Evolutionary conservation across 2,797 vertebrate species (phyloP).

Genomic region (Hylomyscus alleni): DNA sequence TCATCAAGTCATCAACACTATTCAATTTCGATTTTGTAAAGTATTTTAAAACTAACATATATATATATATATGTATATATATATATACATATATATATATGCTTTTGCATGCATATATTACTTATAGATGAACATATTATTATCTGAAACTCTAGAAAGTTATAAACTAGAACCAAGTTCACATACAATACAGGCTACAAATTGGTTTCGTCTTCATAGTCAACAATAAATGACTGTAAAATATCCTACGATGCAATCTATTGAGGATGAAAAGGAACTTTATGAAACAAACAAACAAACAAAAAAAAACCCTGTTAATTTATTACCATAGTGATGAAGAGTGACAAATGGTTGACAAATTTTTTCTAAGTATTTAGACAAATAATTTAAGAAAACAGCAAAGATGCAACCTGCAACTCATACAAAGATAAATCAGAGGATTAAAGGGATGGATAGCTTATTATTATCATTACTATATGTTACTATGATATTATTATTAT

Average conservation of each 20-base stretch:
- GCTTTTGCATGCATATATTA: background rate
- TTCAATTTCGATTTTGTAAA: background rate
- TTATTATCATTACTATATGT: background rate
- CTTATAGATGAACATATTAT: background rate
- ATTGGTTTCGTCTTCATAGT: background rate
- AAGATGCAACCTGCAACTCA: background rate
- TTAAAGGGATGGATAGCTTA: background rate
- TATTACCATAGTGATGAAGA: background rate
- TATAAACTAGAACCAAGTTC: background rate
- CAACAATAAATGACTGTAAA: background rate
- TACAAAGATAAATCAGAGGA: slow-evolving; percentile 11
- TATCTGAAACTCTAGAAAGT: background rate
- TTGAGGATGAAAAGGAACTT: background rate
- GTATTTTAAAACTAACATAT: background rate
- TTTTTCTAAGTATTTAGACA: background rate
- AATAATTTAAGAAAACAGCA: background rate
- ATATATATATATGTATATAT: background rate
- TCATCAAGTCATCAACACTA: background rate
- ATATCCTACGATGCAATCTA: background rate
- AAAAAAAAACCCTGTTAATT: background rate
- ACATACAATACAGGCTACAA: background rate
- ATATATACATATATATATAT: background rate
- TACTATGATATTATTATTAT: no score
- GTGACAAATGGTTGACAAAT: background rate
- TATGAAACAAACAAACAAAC: background rate